Base-by-base conservation (phyloP, 2,888 invertebrate genomes). In the Agrochola macilenta region DNA sequence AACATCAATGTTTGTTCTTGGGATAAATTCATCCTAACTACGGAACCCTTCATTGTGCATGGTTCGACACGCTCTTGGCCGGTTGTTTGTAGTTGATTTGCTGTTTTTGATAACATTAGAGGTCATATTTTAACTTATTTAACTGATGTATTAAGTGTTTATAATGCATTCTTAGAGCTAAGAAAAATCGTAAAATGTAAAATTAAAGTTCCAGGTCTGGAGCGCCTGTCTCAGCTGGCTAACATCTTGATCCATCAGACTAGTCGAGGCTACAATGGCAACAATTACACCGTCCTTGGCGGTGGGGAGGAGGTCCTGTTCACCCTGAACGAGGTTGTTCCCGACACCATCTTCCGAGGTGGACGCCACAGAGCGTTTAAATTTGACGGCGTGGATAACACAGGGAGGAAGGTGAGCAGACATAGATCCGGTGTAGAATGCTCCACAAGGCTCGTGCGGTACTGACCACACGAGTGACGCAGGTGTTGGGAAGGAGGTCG, bases 301-400 rank as follows among this genome's bases (percentile, higher is more conserved):
- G 72, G 49, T 54, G 75, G 2, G 0, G 77, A 60, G 0, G 69
- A 76, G 23, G 46, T 57, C 12, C 54, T 81, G 30, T 69, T 81
- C 20, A 46, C 39, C 49, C 5, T 81, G 69, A 43, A 81, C 14
- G 81, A 81, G 54, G 23, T 61, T 3, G 54, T 75, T 20, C 75
- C 75, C 14, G 63, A 69, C 30, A 17, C 39, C 23, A 43, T 30
- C 17, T 63, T 72, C 14, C 9, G 61, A 26, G 75, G 23, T 30
- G 75, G 65, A 12, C 72, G 65, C 0, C 2, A n/a, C 1, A 69
- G 81, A 57, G 2, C 60, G 5, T 81, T 81, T 52, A 1, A 60
- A 3, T 72, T 81, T 17, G 39, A 72, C 14, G 81, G 81, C 9
- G 46, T 81, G 30, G 81, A 81, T 5, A 68, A 39, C 49, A 30